Conservation (phyloP, 1,140 invertebrate species). For the Paraescarpia echinospica region DNA sequence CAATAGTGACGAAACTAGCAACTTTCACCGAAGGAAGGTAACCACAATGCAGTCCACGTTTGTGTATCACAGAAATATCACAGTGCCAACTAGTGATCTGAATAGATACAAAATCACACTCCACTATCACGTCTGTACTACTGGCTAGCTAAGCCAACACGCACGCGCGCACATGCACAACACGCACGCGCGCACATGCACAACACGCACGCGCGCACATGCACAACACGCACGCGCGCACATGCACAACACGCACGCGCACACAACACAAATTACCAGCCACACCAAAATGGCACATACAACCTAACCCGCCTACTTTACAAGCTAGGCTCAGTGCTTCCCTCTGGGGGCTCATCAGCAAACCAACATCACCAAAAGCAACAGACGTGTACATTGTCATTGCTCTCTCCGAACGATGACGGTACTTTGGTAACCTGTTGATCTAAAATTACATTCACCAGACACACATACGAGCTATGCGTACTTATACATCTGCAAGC, state of each 20-base stretch:
- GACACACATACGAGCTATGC: background rate
- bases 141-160: background rate
- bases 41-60: background rate
- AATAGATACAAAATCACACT: background rate
- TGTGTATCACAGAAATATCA: background rate
- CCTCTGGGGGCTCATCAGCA: background rate
- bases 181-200: background rate
- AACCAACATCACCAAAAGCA: background rate
- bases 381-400: background rate
- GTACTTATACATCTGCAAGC: background rate
- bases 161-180: background rate
- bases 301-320: background rate
- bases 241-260: background rate
- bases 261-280: background rate
- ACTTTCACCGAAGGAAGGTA: background rate
- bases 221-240: background rate
- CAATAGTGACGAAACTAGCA: background rate
- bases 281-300: background rate
- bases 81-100: background rate
- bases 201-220: background rate
- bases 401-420: background rate
- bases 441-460: background rate
- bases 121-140: background rate
- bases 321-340: background rate
- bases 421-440: background rate